Evolutionary conservation across 64 coral and sea anemone species (phyloP).

Genomic region (Cladopsammia gracilis): DNA sequence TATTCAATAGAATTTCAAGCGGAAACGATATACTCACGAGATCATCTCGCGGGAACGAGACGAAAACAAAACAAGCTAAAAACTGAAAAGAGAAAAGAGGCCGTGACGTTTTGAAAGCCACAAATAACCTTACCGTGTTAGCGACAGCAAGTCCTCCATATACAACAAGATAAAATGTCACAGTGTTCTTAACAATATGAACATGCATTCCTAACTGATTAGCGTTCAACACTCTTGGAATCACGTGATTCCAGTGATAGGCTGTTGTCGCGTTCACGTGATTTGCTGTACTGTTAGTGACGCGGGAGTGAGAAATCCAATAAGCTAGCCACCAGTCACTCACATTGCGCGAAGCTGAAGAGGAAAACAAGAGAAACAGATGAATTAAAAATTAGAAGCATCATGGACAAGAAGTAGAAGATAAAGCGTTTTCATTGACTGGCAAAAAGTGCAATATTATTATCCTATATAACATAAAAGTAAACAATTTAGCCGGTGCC

Average conservation of each 20-base stretch:
- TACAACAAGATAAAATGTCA: constrained; percentile 94
- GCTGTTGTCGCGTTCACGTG: background rate
- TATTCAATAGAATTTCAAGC: no score
- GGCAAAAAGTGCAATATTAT: no score
- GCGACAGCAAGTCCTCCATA: constrained; percentile 92
- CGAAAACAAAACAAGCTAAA: background rate
- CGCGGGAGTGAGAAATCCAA: constrained; percentile 93
- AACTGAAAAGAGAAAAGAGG: background rate
- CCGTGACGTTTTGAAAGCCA: background rate
- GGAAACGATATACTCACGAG: background rate
- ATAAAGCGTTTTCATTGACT: no score
- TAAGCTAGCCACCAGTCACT: constrained; percentile 99
- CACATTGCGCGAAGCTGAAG: constrained; percentile 91
- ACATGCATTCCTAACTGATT: constrained; percentile 17
- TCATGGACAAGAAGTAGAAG: no score
- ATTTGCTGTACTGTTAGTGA: constrained; percentile 1
- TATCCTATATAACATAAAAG: no score
- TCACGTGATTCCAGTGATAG: background rate
- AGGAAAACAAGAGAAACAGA: background rate
- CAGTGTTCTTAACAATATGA: constrained; percentile 81
- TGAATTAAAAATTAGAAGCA: no score
- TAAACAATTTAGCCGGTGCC: background rate
- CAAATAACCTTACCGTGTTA: constrained; percentile 78
- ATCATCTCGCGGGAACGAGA: background rate
- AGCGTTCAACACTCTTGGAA: background rate